Percentiles rank a stretch among this genome's conserved stretches.
Conservation (phyloP, 2,797 vertebrate genomes). For the Acanthiza pusilla region DNA sequence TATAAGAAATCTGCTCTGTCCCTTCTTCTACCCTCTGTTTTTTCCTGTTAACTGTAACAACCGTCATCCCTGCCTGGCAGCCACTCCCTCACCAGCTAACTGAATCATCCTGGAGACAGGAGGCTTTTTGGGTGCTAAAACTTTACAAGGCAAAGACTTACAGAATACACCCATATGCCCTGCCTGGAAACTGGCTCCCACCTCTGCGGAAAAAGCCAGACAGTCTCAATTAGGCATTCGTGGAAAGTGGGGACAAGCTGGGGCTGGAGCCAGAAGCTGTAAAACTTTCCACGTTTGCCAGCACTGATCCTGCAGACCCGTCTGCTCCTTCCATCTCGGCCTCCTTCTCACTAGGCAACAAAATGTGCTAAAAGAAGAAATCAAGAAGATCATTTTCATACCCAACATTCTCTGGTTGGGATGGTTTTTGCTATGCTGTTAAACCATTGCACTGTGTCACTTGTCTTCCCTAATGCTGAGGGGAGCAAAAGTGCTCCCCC, state of each 20-base stretch:
- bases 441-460: neutral
- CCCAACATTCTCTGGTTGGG: neutral
- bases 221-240: conserved; percentile 40
- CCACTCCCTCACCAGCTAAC: neutral
- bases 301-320: neutral
- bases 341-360: neutral
- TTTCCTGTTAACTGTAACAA: neutral
- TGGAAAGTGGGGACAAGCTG: conserved; percentile 37
- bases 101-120: conserved; percentile 9
- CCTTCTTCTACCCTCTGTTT: neutral
- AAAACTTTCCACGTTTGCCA: conserved; percentile 49
- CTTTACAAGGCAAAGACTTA: conserved; percentile 22
- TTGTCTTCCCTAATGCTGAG: neutral
- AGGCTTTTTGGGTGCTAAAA: conserved; percentile 31
- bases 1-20: neutral
- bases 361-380: conserved; percentile 5
- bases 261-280: conserved; percentile 17
- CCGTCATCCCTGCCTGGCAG: neutral
- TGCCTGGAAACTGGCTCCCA: conserved; percentile 54
- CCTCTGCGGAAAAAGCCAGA: conserved; percentile 13
- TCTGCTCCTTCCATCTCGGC: neutral
- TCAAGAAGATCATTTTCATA: neutral
- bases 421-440: neutral
- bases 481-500: neutral
- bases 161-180: conserved; percentile 37